Base-by-base conservation (phyloP, 2,113 vertebrate genomes). In the Coturnix japonica region DNA sequence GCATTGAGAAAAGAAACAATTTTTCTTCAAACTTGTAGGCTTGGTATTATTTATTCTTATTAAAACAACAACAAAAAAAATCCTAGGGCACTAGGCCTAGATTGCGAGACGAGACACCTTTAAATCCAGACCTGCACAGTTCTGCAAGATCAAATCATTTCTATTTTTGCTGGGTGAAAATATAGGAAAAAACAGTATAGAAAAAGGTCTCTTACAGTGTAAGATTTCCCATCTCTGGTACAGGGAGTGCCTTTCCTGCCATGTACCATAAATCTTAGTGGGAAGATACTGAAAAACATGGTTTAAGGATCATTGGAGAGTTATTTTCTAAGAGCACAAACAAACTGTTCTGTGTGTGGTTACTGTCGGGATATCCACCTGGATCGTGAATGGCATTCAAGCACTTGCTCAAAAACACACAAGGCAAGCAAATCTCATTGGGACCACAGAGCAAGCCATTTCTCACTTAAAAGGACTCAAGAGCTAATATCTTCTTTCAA, bases 401-500 rank as follows among this genome's bases (percentile, higher is more conserved):
- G 85, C 70, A 81, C 93, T 90, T 82, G 60, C 72, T 92, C 81
- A 71, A 54, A 84, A 90, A 95, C 91, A 75, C 87, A 61, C 89
- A 89, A 73, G 73, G 85, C 91, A 90, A 92, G 89, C 80, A 91
- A 90, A 77, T 87, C 75, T 96, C 82, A 67, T 53, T 64, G 87
- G 95, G 94, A 95, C 94, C 95, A 91, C 94, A 95, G 79, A 92
- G 61, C 84, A 90, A 93, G 81, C 88, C 86, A 51, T 83, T 85
- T 91, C 91, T 88, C 89, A 94, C 87, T 91, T 92, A 80, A 93
- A 91, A 94, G 72, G 88, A 85, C 70, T 91, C 59, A 81, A 88
- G 77, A 94, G 93, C 94, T 97, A 96, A 97, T 93, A 97, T 98
- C 96, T 97, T 98, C 97, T 97, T 97, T 95, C 94, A 96, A 94